Percentiles rank a stretch among this genome's conserved stretches.
Conservation (phyloP, 2,888 invertebrate species). For the Chamaedrilus cognettii region DNA sequence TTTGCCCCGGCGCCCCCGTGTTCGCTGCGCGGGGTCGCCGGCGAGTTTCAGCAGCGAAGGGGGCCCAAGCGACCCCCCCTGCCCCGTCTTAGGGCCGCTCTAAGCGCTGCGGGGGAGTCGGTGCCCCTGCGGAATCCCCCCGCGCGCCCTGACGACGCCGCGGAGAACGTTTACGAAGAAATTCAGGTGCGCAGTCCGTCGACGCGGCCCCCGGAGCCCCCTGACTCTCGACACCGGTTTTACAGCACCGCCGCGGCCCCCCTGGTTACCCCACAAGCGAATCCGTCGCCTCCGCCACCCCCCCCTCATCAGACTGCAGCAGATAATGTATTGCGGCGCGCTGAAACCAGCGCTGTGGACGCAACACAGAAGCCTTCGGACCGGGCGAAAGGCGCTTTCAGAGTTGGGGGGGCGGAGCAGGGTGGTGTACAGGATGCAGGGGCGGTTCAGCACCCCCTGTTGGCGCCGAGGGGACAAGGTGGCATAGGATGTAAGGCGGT, state of each 20-base stretch:
- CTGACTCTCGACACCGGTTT: slow-evolving; percentile 15
- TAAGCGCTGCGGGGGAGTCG: background rate
- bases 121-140: background rate
- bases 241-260: background rate
- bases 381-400: no score
- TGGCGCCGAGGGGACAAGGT: no score
- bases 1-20: slow-evolving; percentile 11
- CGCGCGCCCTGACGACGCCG: background rate
- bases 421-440: no score
- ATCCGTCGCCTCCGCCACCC: no score
- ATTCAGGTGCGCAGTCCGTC: background rate
- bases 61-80: slow-evolving; percentile 12
- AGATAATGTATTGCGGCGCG: no score
- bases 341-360: no score
- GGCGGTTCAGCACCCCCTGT: no score
- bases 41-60: background rate
- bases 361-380: no score
- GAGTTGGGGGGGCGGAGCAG: no score
- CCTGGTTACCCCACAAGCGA: no score
- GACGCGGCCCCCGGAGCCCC: slow-evolving; percentile 8
- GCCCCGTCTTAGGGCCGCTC: background rate
- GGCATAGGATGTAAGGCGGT: no score
- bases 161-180: slow-evolving; percentile 5
- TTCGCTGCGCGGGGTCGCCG: background rate
- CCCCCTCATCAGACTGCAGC: no score